A percentile compares a stretch with the other conserved stretches of the same genome.
These are phyloP conservation scores for Lepilemur septentrionalis DNA, from an alignment of 2,797 vertebrate species.

Conservation along the genomic window DNA sequence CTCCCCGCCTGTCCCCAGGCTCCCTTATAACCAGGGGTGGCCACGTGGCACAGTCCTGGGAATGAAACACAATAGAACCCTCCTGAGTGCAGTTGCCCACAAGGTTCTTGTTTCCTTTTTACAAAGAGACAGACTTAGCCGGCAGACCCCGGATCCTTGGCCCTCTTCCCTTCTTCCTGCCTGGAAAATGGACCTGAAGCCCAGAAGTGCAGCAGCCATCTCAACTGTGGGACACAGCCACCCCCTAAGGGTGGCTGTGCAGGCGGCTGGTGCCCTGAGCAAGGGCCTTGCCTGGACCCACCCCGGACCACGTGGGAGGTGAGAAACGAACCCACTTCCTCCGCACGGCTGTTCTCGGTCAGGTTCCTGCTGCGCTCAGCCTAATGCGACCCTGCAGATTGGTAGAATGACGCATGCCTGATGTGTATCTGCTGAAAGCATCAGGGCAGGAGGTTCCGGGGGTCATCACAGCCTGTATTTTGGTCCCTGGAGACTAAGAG, in stretches of 20 bases:
- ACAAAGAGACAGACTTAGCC: background rate
- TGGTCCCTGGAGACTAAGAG: background rate
- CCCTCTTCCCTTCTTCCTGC: background rate
- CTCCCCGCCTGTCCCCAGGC: background rate
- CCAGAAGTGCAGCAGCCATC: rapidly evolving
- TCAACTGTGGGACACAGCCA: background rate
- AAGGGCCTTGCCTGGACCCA: rapidly evolving
- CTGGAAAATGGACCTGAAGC: background rate
- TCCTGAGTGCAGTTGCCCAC: rapidly evolving
- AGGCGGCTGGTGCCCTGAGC: background rate
- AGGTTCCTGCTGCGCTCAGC: background rate
- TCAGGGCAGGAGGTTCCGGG: no score
- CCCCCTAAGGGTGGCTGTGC: rapidly evolving
- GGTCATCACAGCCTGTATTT: rapidly evolving
- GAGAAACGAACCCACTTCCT: background rate
- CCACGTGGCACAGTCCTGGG: rapidly evolving
- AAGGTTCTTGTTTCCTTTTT: background rate
- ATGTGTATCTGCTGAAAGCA: rapidly evolving
- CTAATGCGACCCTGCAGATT: rapidly evolving
- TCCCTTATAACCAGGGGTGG: background rate
- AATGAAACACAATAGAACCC: background rate
- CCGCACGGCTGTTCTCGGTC: rapidly evolving
- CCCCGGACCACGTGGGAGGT: rapidly evolving
- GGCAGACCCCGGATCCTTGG: no score
- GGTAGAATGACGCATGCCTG: rapidly evolving